Base-by-base conservation (phyloP, 1,140 invertebrate genomes). In the Drosophila persimilis region DNA sequence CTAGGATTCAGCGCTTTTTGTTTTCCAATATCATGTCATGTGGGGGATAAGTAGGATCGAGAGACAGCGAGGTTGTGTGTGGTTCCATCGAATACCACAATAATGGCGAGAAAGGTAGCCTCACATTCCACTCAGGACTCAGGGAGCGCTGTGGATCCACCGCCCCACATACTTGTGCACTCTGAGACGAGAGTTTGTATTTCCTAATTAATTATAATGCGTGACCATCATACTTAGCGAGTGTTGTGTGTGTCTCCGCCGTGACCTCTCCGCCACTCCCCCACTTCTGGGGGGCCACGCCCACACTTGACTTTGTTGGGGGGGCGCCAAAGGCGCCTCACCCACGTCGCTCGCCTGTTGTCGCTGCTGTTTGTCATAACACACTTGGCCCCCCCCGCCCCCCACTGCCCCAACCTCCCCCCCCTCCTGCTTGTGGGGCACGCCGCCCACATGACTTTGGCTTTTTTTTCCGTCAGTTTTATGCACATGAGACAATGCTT, bases 401-500 rank as follows among this genome's bases (percentile, higher is more conserved):
- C 17, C 17, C 0, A 0, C 17, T 17, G 17, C 17, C 17, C 17
- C 17, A 0, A 0, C 17, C 17, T 17, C 0, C 17, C 17, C 17
- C 17, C 17, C 17, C 17, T 1, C 0, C 17, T 17, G 17, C 17
- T 17, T 17, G 17, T 17, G 17, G 17, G 17, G 17, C 17, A 17
- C 67, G 63, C 52, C 39, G 61, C 72, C 80, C 77, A 66, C 69
- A 84, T 84, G 65, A 67, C 76, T 79, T 72, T 44, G 75, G 70
- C 50, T 72, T 53, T 53, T 53, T 53, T 71, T 17, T 51, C 58
- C 57, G 56, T 60, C 66, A 66, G 46, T 50, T 80, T 60, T 70
- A 80, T 86, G 81, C 80, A 80, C 81, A 85, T 81, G 81, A 86
- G 67, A 86, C 80, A 86, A 80, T 86, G 77, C 67, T 85, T 80